phyloP scores from a whole-genome alignment of 2,797 vertebrate genomes.

The Allobates femoralis region DNA sequence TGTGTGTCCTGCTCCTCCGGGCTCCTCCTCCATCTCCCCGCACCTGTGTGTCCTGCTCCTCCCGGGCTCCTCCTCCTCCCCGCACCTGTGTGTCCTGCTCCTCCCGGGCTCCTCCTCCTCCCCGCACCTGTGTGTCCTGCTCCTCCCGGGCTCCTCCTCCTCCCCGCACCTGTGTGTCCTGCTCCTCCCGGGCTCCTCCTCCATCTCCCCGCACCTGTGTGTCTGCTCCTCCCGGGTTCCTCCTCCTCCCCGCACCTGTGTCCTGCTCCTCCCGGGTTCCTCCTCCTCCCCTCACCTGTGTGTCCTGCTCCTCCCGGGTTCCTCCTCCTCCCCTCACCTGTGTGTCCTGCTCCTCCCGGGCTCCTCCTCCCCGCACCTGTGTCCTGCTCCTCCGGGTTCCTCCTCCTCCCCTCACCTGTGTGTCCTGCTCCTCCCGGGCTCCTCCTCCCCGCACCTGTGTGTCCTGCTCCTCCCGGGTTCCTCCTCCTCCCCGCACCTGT shows the following conservation, averaged over 20 bases:
- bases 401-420: too few relatives aligned
- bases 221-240: conserved; percentile 21
- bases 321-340: conserved; percentile 17
- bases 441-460: conserved; percentile 35
- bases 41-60: neutral
- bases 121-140: too few relatives aligned
- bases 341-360: too few relatives aligned
- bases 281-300: conserved; percentile 9
- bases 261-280: conserved; percentile 14
- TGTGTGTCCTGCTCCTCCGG: conserved; percentile 10
- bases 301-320: conserved; percentile 15
- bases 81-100: too few relatives aligned
- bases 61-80: conserved; percentile 33
- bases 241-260: too few relatives aligned
- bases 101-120: conserved; percentile 4
- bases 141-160: conserved; percentile 32
- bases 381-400: conserved; percentile 18
- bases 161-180: too few relatives aligned
- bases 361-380: conserved; percentile 30
- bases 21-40: conserved; percentile 16
- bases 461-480: conserved; percentile 17
- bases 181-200: conserved; percentile 20
- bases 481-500: too few relatives aligned
- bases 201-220: neutral
- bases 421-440: neutral